These are phyloP conservation scores for Brachymystax lenok DNA, from an alignment of 2,797 vertebrate species.

Conservation along the genomic window DNA sequence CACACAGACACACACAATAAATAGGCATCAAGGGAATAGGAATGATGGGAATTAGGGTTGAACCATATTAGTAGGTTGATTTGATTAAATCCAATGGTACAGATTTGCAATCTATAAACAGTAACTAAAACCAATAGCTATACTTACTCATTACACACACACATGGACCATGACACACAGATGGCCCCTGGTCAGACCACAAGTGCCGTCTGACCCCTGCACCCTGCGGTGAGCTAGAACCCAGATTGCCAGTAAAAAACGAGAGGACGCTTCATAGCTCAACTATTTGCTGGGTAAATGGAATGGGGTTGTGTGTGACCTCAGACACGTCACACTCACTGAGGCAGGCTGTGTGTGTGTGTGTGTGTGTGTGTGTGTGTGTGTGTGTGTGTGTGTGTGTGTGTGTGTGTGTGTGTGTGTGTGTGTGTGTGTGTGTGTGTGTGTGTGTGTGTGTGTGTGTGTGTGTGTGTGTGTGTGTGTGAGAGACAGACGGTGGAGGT, in stretches of 20 bases:
- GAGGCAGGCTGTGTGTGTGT: conserved; percentile 9
- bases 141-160: background rate
- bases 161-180: conserved; percentile 43
- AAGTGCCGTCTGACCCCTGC: conserved; percentile 77
- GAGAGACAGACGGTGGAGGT: conserved; percentile 31
- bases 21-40: background rate
- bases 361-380: too few species aligned
- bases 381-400: too few species aligned
- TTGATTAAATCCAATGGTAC: background rate
- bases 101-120: background rate
- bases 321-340: conserved; percentile 63
- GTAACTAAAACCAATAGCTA: background rate
- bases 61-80: background rate
- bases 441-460: conserved; percentile 11
- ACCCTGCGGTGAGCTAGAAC: conserved; percentile 74
- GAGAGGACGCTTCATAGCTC: conserved; percentile 79
- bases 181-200: conserved; percentile 72
- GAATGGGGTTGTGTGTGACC: conserved; percentile 79
- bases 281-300: conserved; percentile 81
- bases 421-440: background rate
- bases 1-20: conserved; percentile 3
- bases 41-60: background rate
- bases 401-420: too few species aligned
- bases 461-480: background rate
- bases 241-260: conserved; percentile 78